These are phyloP conservation scores for Eleginops maclovinus DNA, from an alignment of 2,113 vertebrate genomes.

Conservation along the genomic window DNA sequence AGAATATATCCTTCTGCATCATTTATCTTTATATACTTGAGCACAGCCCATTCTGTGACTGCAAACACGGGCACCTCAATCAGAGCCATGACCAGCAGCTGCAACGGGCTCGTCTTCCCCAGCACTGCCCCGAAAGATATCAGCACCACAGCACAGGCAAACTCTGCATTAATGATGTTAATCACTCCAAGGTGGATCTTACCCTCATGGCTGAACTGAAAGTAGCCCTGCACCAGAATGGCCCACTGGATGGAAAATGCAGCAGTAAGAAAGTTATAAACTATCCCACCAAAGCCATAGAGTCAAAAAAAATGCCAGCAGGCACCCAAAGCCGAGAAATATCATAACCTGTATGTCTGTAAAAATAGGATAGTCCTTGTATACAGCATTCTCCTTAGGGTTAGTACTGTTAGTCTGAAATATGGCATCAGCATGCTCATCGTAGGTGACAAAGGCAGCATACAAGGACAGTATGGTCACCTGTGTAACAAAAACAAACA, in stretches of 20 bases:
- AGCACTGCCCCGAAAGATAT: conserved; percentile 88
- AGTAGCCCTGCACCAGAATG: conserved; percentile 85
- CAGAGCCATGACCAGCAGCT: conserved; percentile 86
- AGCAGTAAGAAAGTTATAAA: conserved; percentile 88
- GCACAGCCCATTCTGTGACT: conserved; percentile 83
- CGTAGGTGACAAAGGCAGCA: conserved; percentile 83
- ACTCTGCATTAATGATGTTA: conserved; percentile 87
- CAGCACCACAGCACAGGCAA: conserved; percentile 86
- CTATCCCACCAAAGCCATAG: conserved; percentile 85
- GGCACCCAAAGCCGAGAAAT: conserved; percentile 87
- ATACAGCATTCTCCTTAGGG: conserved; percentile 76
- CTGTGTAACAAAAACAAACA: conserved; percentile 82
- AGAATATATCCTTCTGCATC: conserved; percentile 89
- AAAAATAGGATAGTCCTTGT: conserved; percentile 85
- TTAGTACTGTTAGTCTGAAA: conserved; percentile 65
- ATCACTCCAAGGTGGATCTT: conserved; percentile 84
- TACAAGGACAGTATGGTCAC: conserved; percentile 81
- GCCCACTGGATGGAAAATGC: conserved; percentile 89
- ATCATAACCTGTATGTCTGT: conserved; percentile 89
- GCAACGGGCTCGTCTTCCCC: conserved; percentile 87
- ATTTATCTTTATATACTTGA: conserved; percentile 81
- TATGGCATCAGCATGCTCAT: conserved; percentile 72
- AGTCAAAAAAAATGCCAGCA: conserved; percentile 86
- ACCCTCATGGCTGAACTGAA: conserved; percentile 81
- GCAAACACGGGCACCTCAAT: conserved; percentile 85